Evolutionary conservation across 2,888 invertebrate species (phyloP), one percentile per base, ranked within the genome.

Genomic region (Lepidocyrtoides sp.): DNA sequence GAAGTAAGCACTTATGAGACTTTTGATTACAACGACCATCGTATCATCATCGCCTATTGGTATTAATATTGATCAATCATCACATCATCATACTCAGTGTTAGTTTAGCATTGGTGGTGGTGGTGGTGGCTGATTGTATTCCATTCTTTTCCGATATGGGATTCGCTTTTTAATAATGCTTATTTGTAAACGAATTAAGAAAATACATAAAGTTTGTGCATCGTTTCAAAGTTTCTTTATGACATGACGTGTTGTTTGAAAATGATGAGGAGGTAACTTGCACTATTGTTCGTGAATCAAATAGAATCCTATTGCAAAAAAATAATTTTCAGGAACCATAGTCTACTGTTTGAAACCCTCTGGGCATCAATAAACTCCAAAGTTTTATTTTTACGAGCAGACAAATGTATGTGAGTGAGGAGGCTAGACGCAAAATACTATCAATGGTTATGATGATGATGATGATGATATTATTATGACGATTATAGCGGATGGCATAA

Each of bases 131-230:
- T n/a, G 23, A 66, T 83, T 83, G 83, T 83, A 44, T 44, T 8
- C 44, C 44, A n/a, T 17, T 26, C 41, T 63, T 63, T 60, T 63
- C 26, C 20, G 12, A 23, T 60, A 17, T 36, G 36, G 41, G 17
- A 20, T 69, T 3, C 20, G 41, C 69, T 69, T 41, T 41, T 54
- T n/a, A 48, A 48, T 82, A 48, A 69, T 72, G 41, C 60, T 86
- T 86, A 54, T 86, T 86, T 86, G 77, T 77, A 86, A 86, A 86
- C 77, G 84, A 72, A 69, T 85, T 57, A 85, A 72, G 54, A 72
- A 20, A 20, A 20, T 20, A 7, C 12, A 69, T 41, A 69, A 5
- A 69, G 17, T 69, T 69, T 69, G 69, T 41, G 17, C 17, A 20
- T 36, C 36, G 41, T 66, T 66, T 66, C 32, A 36, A 36, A n/a